Conservation (phyloP, 2,113 vertebrate genomes). For the Piaya cayana region DNA sequence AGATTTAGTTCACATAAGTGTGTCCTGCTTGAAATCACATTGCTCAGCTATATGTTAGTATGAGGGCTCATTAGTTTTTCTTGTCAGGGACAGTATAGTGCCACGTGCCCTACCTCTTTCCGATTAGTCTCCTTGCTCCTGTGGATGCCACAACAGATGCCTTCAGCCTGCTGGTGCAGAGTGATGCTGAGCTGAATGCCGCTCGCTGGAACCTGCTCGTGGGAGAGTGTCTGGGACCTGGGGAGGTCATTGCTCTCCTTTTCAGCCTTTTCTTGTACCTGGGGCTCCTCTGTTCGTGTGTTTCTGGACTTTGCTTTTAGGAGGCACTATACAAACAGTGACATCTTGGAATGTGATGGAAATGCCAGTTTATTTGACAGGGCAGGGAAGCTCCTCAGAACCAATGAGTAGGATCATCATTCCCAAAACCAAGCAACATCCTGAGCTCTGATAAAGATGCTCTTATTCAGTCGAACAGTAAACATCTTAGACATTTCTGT, state of each 20-base stretch:
- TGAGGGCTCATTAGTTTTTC: background rate
- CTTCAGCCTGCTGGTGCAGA: background rate
- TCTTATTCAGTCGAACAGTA: background rate
- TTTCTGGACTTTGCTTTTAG: background rate
- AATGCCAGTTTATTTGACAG: background rate
- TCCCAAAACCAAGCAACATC: background rate
- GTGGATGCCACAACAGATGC: accelerated
- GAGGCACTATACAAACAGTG: background rate
- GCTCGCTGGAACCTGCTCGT: background rate
- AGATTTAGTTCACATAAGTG: background rate
- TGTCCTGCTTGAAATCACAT: background rate
- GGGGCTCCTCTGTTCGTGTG: background rate
- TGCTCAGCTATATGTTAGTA: background rate
- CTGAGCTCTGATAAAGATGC: background rate
- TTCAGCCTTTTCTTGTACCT: background rate
- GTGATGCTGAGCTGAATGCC: accelerated
- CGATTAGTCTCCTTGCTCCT: background rate
- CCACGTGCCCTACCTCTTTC: background rate
- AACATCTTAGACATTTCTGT: background rate
- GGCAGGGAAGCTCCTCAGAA: background rate
- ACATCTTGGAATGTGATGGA: background rate
- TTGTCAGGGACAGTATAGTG: background rate
- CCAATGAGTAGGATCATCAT: background rate
- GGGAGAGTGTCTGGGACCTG: accelerated
- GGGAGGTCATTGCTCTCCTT: background rate